Evolutionary conservation across 1,140 invertebrate species (phyloP).

Genomic region (Penaeus vannamei): DNA sequence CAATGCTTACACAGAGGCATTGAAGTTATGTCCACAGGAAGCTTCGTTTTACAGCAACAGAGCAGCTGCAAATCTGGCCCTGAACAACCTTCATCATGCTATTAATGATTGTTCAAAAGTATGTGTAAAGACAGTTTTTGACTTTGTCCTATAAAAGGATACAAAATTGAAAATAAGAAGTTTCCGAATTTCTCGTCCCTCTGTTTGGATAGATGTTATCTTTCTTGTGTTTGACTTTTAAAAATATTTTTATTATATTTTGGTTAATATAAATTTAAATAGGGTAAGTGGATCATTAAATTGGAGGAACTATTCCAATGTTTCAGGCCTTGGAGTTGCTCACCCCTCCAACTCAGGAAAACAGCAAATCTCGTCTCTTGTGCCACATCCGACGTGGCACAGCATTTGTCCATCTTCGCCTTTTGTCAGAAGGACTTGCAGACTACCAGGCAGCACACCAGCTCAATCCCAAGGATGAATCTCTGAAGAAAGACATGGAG

Average conservation of each 20-base stretch:
- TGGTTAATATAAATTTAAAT: too few relatives aligned
- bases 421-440: constrained; percentile 54
- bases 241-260: too few relatives aligned
- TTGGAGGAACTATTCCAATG: not conserved
- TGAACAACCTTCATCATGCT: constrained; percentile 50
- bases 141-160: not conserved
- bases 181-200: too few relatives aligned
- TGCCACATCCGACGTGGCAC: constrained; percentile 61
- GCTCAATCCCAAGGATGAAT: constrained; percentile 53
- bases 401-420: constrained; percentile 50
- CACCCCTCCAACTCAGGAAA: constrained; percentile 50
- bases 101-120: constrained; percentile 56
- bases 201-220: too few relatives aligned
- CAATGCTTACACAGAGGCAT: constrained; percentile 54
- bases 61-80: constrained; percentile 50
- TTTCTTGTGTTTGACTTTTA: not conserved
- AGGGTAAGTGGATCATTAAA: not conserved
- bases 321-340: constrained; percentile 58
- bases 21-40: constrained; percentile 12
- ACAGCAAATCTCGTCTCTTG: constrained; percentile 51
- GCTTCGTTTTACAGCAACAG: constrained; percentile 54
- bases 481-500: constrained; percentile 50
- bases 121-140: not conserved
- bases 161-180: too few relatives aligned
- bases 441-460: constrained; percentile 58